Conservation (phyloP, 2,797 vertebrate species). For the Limnodromus scolopaceus region DNA sequence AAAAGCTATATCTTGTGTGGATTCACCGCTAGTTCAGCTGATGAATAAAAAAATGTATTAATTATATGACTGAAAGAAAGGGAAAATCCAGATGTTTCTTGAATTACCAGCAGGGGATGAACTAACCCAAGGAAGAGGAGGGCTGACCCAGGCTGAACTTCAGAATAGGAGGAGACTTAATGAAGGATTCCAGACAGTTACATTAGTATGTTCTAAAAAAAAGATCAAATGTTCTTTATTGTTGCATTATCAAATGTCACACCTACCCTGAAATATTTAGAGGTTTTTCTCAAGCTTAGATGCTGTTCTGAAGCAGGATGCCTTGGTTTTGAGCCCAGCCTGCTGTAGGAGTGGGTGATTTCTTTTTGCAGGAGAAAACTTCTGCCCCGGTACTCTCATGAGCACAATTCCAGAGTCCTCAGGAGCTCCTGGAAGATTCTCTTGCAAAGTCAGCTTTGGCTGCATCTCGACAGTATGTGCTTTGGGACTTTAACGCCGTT, state of each 20-base stretch:
- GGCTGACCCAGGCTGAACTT: not conserved
- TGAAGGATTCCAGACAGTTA: not conserved
- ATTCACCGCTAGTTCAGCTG: not conserved
- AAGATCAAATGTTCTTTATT: accelerated
- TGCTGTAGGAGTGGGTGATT: not conserved
- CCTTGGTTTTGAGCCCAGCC: not conserved
- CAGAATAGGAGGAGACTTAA: not conserved
- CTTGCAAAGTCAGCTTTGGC: not conserved
- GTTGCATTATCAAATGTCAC: not conserved
- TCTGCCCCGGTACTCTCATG: not conserved
- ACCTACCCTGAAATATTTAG: not conserved
- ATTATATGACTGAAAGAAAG: not conserved
- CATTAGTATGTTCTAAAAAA: not conserved
- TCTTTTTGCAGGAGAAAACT: not conserved
- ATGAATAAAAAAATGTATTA: not conserved
- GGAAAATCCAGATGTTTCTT: not conserved
- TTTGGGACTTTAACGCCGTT: not conserved
- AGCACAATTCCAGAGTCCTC: not conserved
- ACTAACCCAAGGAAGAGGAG: not conserved
- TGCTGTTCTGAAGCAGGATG: not conserved
- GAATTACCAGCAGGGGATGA: not conserved
- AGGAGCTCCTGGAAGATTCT: not conserved
- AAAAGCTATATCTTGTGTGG: not conserved
- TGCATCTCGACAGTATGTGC: not conserved
- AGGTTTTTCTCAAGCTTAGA: not conserved